These are phyloP conservation scores for Nibea albiflora DNA, from an alignment of 2,113 vertebrate genomes.

Conservation along the genomic window DNA sequence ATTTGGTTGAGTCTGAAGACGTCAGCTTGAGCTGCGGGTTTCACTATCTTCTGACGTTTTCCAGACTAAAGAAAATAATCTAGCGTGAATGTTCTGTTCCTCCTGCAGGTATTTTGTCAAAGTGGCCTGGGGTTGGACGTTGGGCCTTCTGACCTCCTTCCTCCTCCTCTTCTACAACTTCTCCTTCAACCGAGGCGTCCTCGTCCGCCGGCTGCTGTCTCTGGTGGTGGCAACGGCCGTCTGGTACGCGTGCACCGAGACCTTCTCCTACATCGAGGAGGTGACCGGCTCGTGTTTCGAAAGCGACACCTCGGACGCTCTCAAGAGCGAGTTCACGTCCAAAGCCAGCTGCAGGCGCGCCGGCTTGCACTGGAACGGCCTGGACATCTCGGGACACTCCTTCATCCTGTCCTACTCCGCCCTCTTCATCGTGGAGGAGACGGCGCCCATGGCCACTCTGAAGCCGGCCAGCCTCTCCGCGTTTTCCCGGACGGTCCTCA, in stretches of 20 bases:
- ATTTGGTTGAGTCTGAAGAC: too few species aligned
- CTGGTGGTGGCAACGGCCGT: conserved; percentile 88
- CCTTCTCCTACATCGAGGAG: conserved; percentile 90
- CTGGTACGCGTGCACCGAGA: conserved; percentile 89
- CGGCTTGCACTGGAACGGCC: conserved; percentile 88
- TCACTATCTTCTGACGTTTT: background rate
- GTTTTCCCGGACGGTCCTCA: conserved; percentile 63
- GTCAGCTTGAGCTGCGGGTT: background rate
- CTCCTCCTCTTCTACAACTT: conserved; percentile 85
- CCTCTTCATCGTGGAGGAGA: conserved; percentile 93
- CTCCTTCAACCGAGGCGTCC: conserved; percentile 75
- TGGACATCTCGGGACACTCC: conserved; percentile 96
- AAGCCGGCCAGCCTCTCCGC: conserved; percentile 63
- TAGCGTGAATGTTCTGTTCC: background rate
- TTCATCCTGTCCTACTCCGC: conserved; percentile 93
- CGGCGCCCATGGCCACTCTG: conserved; percentile 84
- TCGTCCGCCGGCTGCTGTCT: conserved; percentile 83
- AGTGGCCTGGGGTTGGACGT: conserved; percentile 95
- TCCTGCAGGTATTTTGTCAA: conserved; percentile 95
- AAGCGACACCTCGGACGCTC: background rate
- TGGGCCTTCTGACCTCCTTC: conserved; percentile 94
- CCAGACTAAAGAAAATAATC: background rate
- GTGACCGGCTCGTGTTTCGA: conserved; percentile 87
- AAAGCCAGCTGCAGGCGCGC: conserved; percentile 86
- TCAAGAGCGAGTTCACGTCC: conserved; percentile 59